Evolutionary conservation across 2,888 invertebrate genomes (phyloP).

Genomic region (Tillus elongatus): DNA sequence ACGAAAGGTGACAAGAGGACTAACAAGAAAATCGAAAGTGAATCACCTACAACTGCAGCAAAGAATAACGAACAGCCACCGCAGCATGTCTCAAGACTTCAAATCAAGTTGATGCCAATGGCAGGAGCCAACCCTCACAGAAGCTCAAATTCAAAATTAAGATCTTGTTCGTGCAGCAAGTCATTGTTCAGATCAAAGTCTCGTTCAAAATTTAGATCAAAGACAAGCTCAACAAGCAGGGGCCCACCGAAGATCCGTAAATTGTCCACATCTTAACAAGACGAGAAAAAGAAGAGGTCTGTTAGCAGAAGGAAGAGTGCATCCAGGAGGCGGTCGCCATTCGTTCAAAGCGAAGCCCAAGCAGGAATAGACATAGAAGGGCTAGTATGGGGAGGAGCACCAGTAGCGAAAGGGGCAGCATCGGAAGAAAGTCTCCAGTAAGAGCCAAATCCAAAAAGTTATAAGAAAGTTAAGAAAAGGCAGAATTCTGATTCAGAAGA

Average conservation of each 20-base stretch:
- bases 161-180: slow-evolving; percentile 28
- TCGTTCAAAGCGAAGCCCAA: too few species aligned
- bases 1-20: slow-evolving; percentile 29
- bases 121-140: slow-evolving; percentile 46
- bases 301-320: slow-evolving; percentile 38
- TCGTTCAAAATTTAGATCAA: slow-evolving; percentile 32
- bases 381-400: slow-evolving; percentile 37
- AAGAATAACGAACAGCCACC: too few species aligned
- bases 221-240: slow-evolving; percentile 24
- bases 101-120: slow-evolving; percentile 54
- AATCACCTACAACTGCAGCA: too few species aligned
- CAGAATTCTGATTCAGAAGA: too few species aligned
- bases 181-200: slow-evolving; percentile 25
- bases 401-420: slow-evolving; percentile 32
- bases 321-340: too few species aligned
- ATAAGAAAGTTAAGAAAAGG: too few species aligned
- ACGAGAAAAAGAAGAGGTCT: slow-evolving; percentile 24
- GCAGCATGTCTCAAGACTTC: slow-evolving; percentile 47
- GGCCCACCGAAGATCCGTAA: slow-evolving; percentile 25
- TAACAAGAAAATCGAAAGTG: too few species aligned
- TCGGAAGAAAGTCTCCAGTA: slow-evolving; percentile 39
- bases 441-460: slow-evolving; percentile 30
- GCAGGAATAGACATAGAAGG: slow-evolving; percentile 35
- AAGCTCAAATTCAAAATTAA: slow-evolving; percentile 32
- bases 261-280: slow-evolving; percentile 23